phyloP scores from a whole-genome alignment of 2,797 vertebrate genomes.

The Pristis pectinata region DNA sequence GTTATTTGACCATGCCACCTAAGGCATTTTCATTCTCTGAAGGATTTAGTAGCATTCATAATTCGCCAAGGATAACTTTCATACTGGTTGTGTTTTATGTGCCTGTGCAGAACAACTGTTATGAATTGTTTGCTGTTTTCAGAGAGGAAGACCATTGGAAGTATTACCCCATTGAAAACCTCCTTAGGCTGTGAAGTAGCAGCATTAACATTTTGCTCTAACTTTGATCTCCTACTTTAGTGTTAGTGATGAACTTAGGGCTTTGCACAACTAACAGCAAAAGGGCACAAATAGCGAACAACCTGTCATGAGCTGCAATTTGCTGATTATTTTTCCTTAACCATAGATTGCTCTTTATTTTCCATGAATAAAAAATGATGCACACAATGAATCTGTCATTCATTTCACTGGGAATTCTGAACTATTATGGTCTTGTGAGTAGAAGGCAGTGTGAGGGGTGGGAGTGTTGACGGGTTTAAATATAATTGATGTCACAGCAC shows the following conservation, averaged over 20 bases:
- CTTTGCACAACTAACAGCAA: background rate
- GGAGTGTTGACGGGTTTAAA: background rate
- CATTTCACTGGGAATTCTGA: background rate
- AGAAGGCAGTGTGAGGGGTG: background rate
- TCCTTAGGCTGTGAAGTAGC: background rate
- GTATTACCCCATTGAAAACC: background rate
- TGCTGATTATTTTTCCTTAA: background rate
- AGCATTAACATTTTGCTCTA: background rate
- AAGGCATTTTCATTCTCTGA: background rate
- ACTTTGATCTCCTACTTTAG: background rate
- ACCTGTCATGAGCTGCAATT: background rate
- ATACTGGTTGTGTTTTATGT: background rate
- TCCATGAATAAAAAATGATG: background rate
- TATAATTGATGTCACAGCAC: no score
- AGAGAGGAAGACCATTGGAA: background rate
- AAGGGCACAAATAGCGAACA: background rate
- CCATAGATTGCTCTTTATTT: background rate
- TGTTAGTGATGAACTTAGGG: background rate
- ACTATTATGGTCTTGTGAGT: background rate
- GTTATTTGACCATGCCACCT: background rate
- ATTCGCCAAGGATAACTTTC: background rate
- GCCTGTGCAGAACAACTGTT: background rate
- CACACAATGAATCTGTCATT: background rate
- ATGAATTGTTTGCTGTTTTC: background rate
- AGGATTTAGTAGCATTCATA: background rate